Evolutionary conservation across 2,113 vertebrate species (phyloP).

Genomic region (Pycnonotus jocosus): DNA sequence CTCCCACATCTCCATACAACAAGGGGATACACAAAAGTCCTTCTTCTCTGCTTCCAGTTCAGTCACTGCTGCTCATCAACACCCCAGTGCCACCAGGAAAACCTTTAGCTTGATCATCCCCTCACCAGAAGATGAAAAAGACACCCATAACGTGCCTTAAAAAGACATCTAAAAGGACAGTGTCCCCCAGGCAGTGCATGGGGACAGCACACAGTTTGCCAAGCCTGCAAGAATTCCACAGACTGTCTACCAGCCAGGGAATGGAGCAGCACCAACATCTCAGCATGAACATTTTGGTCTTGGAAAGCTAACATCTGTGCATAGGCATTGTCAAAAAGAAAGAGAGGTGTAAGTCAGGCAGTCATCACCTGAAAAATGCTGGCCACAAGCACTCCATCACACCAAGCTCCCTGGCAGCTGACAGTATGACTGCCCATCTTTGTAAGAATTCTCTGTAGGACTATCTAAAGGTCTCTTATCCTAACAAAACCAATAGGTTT

Average conservation of each 20-base stretch:
- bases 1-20: background rate
- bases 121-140: background rate
- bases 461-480: background rate
- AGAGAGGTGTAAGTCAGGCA: background rate
- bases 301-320: background rate
- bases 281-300: background rate
- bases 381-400: background rate
- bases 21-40: background rate
- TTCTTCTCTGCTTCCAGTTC: background rate
- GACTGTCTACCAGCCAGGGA: background rate
- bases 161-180: background rate
- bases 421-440: background rate
- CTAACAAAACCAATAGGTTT: background rate
- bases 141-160: too few species aligned
- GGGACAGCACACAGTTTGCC: background rate
- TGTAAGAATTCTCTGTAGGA: background rate
- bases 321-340: background rate
- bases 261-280: background rate
- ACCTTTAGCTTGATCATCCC: background rate
- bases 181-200: background rate
- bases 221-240: background rate
- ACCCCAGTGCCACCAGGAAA: background rate
- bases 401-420: fast-evolving
- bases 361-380: background rate
- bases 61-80: background rate